These are phyloP conservation scores for Tinea semifulvella DNA, from an alignment of 2,888 invertebrate genomes.

Conservation along the genomic window DNA sequence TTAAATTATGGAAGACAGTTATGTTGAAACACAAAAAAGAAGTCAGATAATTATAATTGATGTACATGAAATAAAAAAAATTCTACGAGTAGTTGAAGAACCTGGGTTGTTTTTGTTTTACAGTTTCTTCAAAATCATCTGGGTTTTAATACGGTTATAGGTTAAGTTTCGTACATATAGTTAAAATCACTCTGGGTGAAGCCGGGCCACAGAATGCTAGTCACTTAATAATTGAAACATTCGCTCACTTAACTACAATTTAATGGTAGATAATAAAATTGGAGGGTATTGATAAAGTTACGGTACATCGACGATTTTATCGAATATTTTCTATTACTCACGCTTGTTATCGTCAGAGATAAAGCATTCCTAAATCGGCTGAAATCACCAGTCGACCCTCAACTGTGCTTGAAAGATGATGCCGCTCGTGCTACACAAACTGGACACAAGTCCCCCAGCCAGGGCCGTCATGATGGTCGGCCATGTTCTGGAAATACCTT, in stretches of 20 bases:
- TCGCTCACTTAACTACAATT: slow-evolving; percentile 4
- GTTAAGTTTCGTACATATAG: too few species aligned
- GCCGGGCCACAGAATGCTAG: too few species aligned
- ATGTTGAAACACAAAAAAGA: too few species aligned
- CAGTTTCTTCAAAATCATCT: too few species aligned
- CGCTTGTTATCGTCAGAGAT: slow-evolving; percentile 4
- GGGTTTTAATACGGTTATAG: too few species aligned
- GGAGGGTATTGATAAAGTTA: background rate
- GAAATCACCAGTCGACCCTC: slow-evolving; percentile 4
- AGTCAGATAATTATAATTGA: too few species aligned
- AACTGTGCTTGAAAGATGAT: slow-evolving; percentile 20
- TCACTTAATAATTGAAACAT: slow-evolving; percentile 4
- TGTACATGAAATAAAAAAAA: too few species aligned
- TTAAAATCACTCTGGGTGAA: too few species aligned
- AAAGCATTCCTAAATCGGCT: background rate
- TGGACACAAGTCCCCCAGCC: slow-evolving; percentile 28
- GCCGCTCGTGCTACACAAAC: slow-evolving; percentile 28
- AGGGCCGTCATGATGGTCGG: slow-evolving; percentile 29
- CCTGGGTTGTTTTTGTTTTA: too few species aligned
- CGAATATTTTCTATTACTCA: slow-evolving; percentile 3
- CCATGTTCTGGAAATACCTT: slow-evolving; percentile 28
- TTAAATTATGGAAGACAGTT: too few species aligned
- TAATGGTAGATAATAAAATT: slow-evolving; percentile 1
- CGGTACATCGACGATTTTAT: slow-evolving; percentile 1
- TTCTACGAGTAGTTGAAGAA: too few species aligned